Percentiles rank a stretch among this genome's conserved stretches.
These are phyloP conservation scores for Smutsia temminckii DNA, from an alignment of 2,797 vertebrate genomes.

Conservation along the genomic window DNA sequence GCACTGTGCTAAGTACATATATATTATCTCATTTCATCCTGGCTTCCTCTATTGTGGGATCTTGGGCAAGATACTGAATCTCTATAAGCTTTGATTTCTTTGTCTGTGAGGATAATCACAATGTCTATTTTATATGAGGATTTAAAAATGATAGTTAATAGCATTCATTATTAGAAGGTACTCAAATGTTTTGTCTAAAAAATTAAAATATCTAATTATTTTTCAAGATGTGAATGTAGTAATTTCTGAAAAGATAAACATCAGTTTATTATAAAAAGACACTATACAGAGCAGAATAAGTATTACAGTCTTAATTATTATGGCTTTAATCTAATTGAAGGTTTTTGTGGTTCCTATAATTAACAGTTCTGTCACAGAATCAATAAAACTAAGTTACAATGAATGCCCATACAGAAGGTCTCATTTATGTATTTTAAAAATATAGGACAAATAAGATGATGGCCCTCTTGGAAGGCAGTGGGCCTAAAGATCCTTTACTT, in stretches of 20 bases:
- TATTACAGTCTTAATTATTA: constrained; percentile 40
- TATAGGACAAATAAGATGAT: not conserved
- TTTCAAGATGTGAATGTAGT: constrained; percentile 23
- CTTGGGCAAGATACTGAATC: not conserved
- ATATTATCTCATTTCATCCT: not conserved
- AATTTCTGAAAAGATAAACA: constrained; percentile 47
- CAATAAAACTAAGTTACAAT: constrained; percentile 49
- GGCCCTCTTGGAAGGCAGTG: not conserved
- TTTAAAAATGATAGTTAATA: not conserved
- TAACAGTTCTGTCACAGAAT: constrained; percentile 51
- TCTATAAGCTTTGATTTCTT: not conserved
- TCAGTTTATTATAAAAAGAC: constrained; percentile 47
- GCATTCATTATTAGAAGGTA: not conserved
- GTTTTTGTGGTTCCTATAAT: constrained; percentile 69
- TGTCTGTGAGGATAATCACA: not conserved
- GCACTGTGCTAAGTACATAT: not conserved
- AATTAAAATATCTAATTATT: constrained; percentile 29
- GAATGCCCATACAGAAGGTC: constrained; percentile 23
- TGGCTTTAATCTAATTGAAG: constrained; percentile 53
- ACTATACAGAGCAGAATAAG: constrained; percentile 17
- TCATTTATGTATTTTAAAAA: not conserved
- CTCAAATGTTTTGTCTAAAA: not conserved
- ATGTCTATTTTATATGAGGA: not conserved
- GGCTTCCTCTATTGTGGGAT: not conserved
- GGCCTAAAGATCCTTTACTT: constrained; percentile 31